Base-by-base conservation (phyloP, 1,140 invertebrate species). In the Liolophura sinensis region DNA sequence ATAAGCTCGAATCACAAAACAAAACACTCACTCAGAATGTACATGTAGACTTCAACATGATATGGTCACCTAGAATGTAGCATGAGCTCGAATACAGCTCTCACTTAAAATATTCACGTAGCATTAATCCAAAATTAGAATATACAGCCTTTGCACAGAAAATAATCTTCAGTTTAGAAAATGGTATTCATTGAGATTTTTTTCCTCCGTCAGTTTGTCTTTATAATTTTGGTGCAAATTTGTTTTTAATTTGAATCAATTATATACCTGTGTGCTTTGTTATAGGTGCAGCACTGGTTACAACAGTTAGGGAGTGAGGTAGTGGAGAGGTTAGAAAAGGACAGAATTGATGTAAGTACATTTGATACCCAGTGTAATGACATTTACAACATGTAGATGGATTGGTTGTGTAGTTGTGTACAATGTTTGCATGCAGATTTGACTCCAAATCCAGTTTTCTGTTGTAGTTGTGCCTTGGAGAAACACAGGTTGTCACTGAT, bases 261-360 rank as follows among this genome's bases (percentile, higher is more conserved):
- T 20, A 16, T n/a, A n/a, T 7, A 60, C n/a, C 25, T n/a, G 24
- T n/a, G 27, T 31, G 65, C 60, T 63, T 65, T 68, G 64, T 70
- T 73, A 57, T 63, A 88, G 85, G 83, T 87, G 0, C 86, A 86
- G 52, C 90, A 92, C 78, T 97, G 95, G 95, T 82, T 96, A 0
- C 85, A 83, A 40, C 91, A 95, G 78, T 84, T 98, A 9, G 86
- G 91, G 0, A 88, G 88, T 48, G 95, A 98, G 87, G 88, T 97
- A 47, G 88, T 89, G 54, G 93, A 96, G 80, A 87, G 95, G 57
- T 83, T 98, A n/a, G 88, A 91, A 55, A 90, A 91, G 78, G 95
- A 98, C 86, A 74, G 73, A 72, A 78, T 84, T 70, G 71, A 62
- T 61, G 85, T 86, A 70, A 73, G 74, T 70, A 14, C 1, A 61